Evolutionary conservation across 2,888 invertebrate species (phyloP), one percentile per base, ranked within the genome.

Genomic region (Drosophila leonis): DNA sequence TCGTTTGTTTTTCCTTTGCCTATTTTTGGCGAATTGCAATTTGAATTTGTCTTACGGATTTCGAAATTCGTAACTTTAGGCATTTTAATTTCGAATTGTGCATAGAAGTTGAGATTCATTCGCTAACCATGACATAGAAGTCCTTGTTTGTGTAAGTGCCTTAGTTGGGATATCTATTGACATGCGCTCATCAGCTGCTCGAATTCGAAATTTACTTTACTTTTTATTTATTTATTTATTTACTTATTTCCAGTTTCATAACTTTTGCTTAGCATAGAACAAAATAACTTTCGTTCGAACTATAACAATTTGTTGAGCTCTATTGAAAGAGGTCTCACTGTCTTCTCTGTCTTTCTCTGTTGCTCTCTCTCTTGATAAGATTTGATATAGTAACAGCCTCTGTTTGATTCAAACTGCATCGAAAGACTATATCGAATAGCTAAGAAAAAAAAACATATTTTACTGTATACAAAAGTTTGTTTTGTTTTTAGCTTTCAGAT

Each of bases 11-110:
- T 27, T 39, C 29, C 2, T 35, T 42, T 24, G 35, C 20, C 3
- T 29, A 44, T 68, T 56, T 74, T 48, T 48, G 63, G 55, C 56
- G 15, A 68, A 68, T 56, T 55, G 49, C 49, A 55, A 74, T 56
- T 68, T 52, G 29, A 74, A 59, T 67, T 48, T 67, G 61, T 72
- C 41, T 61, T 41, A 57, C 18, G 41, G 13, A 44, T 66, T 57
- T 57, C 44, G 56, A 39, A 62, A 71, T 48, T 33, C 27, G 44
- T 18, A 46, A 27, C 42, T 59, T 65, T 20, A 41, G 27, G 15
- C 35, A 46, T 24, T 56, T 31, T 29, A 46, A 29, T n/a, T 48
- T 18, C 39, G 44, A 20, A 13, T 27, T 61, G 33, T 15, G 6
- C 35, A 12, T 13, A 42, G n/a, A 51, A 44, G 51, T 31, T 44